Evolutionary conservation across 1,140 invertebrate genomes (phyloP).

Genomic region (Trichomalopsis sarcophagae): DNA sequence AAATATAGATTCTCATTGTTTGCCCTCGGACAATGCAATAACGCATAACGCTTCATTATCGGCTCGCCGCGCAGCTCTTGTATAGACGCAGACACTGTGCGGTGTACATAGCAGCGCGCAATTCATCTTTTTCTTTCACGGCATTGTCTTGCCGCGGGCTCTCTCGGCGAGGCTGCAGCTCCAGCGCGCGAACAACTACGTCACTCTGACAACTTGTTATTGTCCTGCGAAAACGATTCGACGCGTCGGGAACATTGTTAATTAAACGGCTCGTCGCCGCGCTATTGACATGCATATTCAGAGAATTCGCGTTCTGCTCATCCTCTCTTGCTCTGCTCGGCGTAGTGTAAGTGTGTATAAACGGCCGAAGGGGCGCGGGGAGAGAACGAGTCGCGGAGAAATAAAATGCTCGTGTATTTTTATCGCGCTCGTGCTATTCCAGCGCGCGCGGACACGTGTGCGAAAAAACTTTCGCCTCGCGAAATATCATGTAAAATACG

Average conservation of each 20-base stretch:
- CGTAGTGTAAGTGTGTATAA: neutral
- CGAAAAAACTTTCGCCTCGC: constrained; percentile 24
- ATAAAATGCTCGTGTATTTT: constrained; percentile 43
- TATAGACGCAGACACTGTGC: too few species aligned
- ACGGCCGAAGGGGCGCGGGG: neutral
- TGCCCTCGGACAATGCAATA: neutral
- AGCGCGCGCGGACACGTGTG: neutral
- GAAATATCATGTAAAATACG: constrained; percentile 2
- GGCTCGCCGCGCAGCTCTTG: neutral
- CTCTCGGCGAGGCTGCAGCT: neutral
- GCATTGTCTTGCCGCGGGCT: constrained; percentile 51
- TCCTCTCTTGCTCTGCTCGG: neutral
- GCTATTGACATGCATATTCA: constrained; percentile 63
- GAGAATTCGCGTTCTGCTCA: constrained; percentile 54
- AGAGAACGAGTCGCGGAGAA: neutral
- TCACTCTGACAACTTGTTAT: constrained; percentile 70
- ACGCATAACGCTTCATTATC: constrained; percentile 30
- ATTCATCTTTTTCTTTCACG: constrained; percentile 24
- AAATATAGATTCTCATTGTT: constrained; percentile 19
- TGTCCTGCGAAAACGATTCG: constrained; percentile 63
- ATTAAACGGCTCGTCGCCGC: constrained; percentile 71
- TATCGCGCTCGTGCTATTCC: neutral
- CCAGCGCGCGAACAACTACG: constrained; percentile 48
- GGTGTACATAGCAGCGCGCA: neutral
- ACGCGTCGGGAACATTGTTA: constrained; percentile 71